Conservation (phyloP, 2,888 invertebrate species). For the Lymantria monacha region DNA sequence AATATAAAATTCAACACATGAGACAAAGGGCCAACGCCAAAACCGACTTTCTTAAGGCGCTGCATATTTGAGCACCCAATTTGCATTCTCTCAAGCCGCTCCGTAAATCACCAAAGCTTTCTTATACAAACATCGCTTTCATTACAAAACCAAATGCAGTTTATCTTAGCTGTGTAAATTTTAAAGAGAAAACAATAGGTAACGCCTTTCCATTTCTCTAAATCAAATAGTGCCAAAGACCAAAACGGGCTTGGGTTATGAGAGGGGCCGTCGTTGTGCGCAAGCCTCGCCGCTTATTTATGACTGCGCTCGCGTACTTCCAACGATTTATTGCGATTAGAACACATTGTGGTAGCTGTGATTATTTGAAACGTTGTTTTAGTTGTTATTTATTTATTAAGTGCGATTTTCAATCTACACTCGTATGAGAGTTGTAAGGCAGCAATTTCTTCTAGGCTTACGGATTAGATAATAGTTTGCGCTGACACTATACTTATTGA, state of each 20-base stretch:
- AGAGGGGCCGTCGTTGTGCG: constrained; percentile 44
- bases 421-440: not conserved
- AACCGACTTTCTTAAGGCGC: constrained; percentile 28
- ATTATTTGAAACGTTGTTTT: constrained; percentile 26
- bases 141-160: constrained; percentile 63
- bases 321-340: constrained; percentile 48
- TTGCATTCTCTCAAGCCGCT: constrained; percentile 37
- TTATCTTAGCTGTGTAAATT: constrained; percentile 58
- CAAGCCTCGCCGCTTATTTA: constrained; percentile 33
- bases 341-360: constrained; percentile 40
- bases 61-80: constrained; percentile 34
- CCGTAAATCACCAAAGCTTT: constrained; percentile 45
- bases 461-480: no score
- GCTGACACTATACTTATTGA: no score
- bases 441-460: no score
- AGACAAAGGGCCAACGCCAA: constrained; percentile 25
- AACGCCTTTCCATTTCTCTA: constrained; percentile 67
- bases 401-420: constrained; percentile 2
- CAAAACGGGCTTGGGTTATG: constrained; percentile 43
- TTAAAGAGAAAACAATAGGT: constrained; percentile 64
- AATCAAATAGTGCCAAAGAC: constrained; percentile 46
- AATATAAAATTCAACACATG: constrained; percentile 24
- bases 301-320: constrained; percentile 38
- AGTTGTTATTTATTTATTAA: constrained; percentile 19
- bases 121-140: constrained; percentile 52